A percentile compares a stretch with the other conserved stretches of the same genome.
Evolutionary conservation across 2,797 vertebrate genomes (phyloP).

Genomic region (Gymnodraco acuticeps): DNA sequence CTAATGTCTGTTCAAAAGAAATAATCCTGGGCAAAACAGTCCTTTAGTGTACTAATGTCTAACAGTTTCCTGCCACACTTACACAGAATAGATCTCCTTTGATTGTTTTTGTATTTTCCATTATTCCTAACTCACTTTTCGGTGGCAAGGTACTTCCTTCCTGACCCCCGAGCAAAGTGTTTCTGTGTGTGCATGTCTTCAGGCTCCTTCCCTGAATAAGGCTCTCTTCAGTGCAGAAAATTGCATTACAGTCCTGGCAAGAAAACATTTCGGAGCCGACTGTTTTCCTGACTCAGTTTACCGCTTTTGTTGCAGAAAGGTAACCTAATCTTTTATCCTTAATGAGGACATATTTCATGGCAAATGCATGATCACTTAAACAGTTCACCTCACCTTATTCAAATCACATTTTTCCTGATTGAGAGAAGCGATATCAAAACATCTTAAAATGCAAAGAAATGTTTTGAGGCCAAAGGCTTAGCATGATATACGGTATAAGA

Average conservation of each 20-base stretch:
- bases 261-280: conserved; percentile 66
- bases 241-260: conserved; percentile 74
- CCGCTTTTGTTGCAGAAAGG: conserved; percentile 69
- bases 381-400: conserved; percentile 80
- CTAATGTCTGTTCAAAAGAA: conserved; percentile 14
- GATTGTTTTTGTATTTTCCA: conserved; percentile 64
- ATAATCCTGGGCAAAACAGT: conserved; percentile 12
- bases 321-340: conserved; percentile 80
- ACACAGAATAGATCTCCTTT: conserved; percentile 50
- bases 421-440: conserved; percentile 69
- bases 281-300: conserved; percentile 72
- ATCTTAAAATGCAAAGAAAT: conserved; percentile 62
- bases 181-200: conserved; percentile 69
- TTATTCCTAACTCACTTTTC: conserved; percentile 71
- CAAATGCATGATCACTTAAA: conserved; percentile 85
- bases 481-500: conserved; percentile 69
- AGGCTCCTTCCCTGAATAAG: conserved; percentile 69
- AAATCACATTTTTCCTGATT: conserved; percentile 81
- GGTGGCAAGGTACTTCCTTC: conserved; percentile 73
- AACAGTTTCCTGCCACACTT: conserved; percentile 53
- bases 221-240: conserved; percentile 77
- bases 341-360: conserved; percentile 85
- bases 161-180: conserved; percentile 68
- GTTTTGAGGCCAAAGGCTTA: conserved; percentile 72
- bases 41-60: conserved; percentile 27